These are phyloP conservation scores for Xiphophorus hellerii DNA, from an alignment of 2,113 vertebrate species.

Conservation along the genomic window DNA sequence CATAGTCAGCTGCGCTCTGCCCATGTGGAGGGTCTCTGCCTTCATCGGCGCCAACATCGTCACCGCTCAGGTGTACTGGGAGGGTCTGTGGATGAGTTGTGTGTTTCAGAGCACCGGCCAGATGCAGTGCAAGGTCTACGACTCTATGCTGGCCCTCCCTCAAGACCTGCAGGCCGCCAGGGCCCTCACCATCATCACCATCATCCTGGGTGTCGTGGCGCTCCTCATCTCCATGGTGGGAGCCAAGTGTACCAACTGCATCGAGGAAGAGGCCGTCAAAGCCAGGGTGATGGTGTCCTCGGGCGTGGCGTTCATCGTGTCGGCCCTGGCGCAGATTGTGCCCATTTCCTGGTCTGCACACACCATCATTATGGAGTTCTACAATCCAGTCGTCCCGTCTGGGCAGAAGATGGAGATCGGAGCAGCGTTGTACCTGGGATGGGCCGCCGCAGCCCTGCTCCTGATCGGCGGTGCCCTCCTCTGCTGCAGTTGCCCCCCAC, in stretches of 20 bases:
- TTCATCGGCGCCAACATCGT: constrained; percentile 96
- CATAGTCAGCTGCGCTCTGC: constrained; percentile 86
- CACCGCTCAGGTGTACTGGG: constrained; percentile 90
- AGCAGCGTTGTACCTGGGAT: constrained; percentile 88
- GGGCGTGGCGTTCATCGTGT: constrained; percentile 85
- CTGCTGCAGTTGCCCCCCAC: constrained; percentile 92
- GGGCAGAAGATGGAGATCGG: constrained; percentile 93
- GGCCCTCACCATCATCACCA: constrained; percentile 86
- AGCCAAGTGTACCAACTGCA: constrained; percentile 94
- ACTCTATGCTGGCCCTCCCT: constrained; percentile 89
- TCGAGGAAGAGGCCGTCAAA: constrained; percentile 88
- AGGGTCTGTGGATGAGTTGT: constrained; percentile 93
- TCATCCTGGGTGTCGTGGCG: constrained; percentile 85
- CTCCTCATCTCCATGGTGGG: constrained; percentile 88
- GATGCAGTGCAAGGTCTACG: constrained; percentile 93
- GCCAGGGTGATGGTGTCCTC: constrained; percentile 89
- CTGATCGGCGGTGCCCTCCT: constrained; percentile 88
- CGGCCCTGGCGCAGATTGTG: constrained; percentile 85
- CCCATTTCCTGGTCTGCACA: constrained; percentile 94
- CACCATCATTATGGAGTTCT: constrained; percentile 90
- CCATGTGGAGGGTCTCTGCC: constrained; percentile 93
- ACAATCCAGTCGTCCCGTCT: constrained; percentile 81
- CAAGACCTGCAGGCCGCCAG: constrained; percentile 92
- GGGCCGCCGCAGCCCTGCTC: constrained; percentile 86
- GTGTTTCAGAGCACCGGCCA: constrained; percentile 92